Base-by-base conservation (phyloP, 2,888 invertebrate genomes). In the Habroteleia sp. region DNA sequence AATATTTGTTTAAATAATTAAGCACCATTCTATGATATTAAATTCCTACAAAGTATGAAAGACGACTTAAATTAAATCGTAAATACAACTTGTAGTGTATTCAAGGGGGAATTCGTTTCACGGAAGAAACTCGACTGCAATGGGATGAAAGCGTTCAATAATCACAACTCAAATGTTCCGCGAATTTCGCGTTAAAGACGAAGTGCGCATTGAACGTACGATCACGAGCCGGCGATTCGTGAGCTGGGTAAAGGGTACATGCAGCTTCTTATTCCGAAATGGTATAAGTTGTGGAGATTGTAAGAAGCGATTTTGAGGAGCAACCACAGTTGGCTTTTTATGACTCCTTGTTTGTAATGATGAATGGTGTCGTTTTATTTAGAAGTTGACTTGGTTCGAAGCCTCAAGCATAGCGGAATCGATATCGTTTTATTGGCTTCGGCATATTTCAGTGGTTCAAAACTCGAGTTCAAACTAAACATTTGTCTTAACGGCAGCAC, bases 161-260 rank as follows among this genome's bases (percentile, higher is more conserved):
- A 62, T 60, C 69, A 69, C 60, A 60, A 69, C 44, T 60, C 52
- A 69, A 69, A 60, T 52, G 52, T 46, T 52, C 23, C 29, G 69
- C 60, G 52, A 62, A 69, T 52, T 52, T 62, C 52, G 20, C 27
- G 50, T 14, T 44, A 46, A 62, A 69, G 69, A 62, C 25, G 42
- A 42, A 35, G 23, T 37, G 52, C 39, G 52, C 37, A 37, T 60
- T 69, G 52, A 52, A 46, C 41, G 41, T 33, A 23, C 31, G 27
- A 54, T 69, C 69, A 60, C 69, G 69, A 68, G 41, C 16, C 68
- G 41, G 56, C 14, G 56, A 58, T 58, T 68, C 58, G 54, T 42
- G 52, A 60, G 20, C 17, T 16, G 27, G 17, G 27, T 44, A 44
- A 58, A 16, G 50, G 20, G 58, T 42, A 6, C 20, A 27, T 10